A percentile compares a stretch with the other conserved stretches of the same genome.
These are phyloP conservation scores for Ptychodera flava DNA, from an alignment of 35 echinoderm and acorn worm species.

Conservation along the genomic window DNA sequence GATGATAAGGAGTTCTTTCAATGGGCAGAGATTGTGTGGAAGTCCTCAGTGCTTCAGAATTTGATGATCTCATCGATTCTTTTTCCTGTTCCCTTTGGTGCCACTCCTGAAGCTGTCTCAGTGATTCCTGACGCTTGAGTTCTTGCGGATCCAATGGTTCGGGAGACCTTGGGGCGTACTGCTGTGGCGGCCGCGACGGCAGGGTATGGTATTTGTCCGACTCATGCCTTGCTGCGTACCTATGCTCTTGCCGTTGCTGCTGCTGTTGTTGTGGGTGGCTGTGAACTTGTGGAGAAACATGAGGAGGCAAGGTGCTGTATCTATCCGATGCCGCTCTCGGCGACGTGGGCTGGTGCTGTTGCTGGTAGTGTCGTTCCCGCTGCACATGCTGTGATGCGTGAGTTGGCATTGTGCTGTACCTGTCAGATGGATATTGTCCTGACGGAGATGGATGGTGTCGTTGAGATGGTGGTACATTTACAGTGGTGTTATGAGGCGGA, in stretches of 20 bases:
- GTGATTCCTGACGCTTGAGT: not conserved
- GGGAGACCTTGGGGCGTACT: not conserved
- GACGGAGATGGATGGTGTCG: not conserved
- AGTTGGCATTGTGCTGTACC: not conserved
- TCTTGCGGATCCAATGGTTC: not conserved
- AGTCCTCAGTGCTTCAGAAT: not conserved
- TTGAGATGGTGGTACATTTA: not conserved
- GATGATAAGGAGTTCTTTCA: not conserved
- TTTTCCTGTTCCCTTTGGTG: not conserved
- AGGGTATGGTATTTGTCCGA: not conserved
- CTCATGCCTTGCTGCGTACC: too few species aligned
- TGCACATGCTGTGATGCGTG: not conserved
- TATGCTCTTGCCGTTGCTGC: not conserved
- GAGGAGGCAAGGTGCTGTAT: not conserved
- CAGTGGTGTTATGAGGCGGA: not conserved
- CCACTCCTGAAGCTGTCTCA: not conserved
- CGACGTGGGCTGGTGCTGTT: not conserved
- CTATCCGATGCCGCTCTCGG: not conserved
- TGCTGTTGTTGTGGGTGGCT: not conserved
- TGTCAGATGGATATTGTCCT: not conserved
- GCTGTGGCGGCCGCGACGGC: not conserved
- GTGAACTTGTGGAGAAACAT: not conserved
- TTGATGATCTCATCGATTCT: not conserved
- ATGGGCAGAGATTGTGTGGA: not conserved
- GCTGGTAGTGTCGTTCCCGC: not conserved